Evolutionary conservation across 2,797 vertebrate species (phyloP), one percentile per base, ranked within the genome.

Genomic region (Chromobotia macracanthus): DNA sequence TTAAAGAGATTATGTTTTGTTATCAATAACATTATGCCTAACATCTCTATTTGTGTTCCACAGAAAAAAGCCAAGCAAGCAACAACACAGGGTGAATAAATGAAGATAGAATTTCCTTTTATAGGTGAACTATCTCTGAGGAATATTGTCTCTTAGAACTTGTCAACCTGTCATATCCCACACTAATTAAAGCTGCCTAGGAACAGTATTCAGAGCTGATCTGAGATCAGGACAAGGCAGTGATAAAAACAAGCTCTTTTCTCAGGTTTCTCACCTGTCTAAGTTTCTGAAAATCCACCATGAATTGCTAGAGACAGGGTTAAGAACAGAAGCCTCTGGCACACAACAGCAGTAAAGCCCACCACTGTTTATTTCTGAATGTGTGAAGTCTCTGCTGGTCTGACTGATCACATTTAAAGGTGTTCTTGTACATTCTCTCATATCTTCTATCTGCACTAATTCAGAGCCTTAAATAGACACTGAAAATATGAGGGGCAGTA

Each of bases 271-370:
- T 2, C 58, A 12, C 1, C 63, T 16, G 35, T 68, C 63, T 38
- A 50, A 18, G 31, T 18, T 66, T 25, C 19, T 41, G 9, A 63
- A 75, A 74, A 80, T 3, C 4, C 35, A 38, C 8, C 1, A 38
- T 7, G 6, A 38, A 6, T 38, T 38, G 35, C 8, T 38, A 38
- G 35, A 38, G 35, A 38, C 0, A 9, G 31, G 19, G 72, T 53
- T 48, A 65, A 75, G 73, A 80, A 69, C 25, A 28, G 44, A 80
- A 50, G 25, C 19, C 16, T 66, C 58, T 31, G 23, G 35, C 19
- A 44, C 48, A 44, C 16, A 50, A 51, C 35, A 38, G 35, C 35
- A 80, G 48, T 73, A 65, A 67, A 65, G 67, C 46, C 19, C 2
- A 68, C 38, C 58, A 23, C 28, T 60, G 28, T 38, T 67, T 28